Evolutionary conservation across 1,140 invertebrate genomes (phyloP).

Genomic region (Gyrodactylus salaris): DNA sequence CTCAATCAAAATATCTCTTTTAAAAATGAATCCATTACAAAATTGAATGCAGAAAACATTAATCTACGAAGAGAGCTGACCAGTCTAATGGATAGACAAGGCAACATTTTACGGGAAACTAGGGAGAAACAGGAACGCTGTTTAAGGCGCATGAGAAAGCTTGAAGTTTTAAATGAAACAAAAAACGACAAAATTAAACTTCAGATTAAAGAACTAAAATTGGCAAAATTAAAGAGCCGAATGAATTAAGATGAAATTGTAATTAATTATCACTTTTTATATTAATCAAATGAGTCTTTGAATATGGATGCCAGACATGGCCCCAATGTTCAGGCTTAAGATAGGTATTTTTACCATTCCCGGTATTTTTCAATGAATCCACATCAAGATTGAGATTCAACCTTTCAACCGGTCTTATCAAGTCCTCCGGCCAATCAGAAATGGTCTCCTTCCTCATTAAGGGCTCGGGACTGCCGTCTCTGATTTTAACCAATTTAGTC

Average conservation of each 20-base stretch:
- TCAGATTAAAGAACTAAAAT: neutral
- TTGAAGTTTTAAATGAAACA: neutral
- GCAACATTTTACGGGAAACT: too few species aligned
- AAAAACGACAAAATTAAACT: neutral
- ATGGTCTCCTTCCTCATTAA: neutral
- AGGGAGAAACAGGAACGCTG: neutral
- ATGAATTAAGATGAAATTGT: neutral
- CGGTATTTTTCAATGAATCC: neutral
- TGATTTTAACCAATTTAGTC: neutral
- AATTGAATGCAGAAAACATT: too few species aligned
- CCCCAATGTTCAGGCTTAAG: neutral
- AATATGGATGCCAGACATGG: neutral
- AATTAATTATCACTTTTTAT: neutral
- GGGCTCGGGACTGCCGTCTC: neutral
- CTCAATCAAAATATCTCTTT: too few species aligned
- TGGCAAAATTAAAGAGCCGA: neutral
- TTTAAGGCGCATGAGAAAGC: neutral
- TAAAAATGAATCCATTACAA: too few species aligned
- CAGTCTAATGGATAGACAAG: too few species aligned
- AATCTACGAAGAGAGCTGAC: too few species aligned
- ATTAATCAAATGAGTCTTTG: neutral
- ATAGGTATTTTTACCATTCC: neutral
- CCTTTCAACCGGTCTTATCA: neutral
- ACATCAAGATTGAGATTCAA: neutral
- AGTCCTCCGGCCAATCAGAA: neutral